Evolutionary conservation across 2,113 vertebrate species (phyloP).

Genomic region (Onychorhynchus coronatus): DNA sequence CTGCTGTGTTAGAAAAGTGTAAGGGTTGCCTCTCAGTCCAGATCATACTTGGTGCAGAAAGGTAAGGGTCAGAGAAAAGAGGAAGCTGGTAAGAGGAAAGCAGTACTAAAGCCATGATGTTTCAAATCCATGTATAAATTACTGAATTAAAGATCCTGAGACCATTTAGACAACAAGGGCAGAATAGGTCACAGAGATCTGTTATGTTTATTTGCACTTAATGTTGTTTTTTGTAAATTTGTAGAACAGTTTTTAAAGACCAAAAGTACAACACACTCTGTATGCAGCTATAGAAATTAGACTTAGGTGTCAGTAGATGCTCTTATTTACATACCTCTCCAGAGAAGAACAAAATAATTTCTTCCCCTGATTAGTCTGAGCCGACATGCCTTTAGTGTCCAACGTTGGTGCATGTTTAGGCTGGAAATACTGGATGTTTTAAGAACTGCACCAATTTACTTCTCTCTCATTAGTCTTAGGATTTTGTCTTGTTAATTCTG

Average conservation of each 20-base stretch:
- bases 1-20: neutral
- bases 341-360: neutral
- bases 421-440: neutral
- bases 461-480: neutral
- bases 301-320: neutral
- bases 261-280: neutral
- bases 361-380: neutral
- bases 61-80: neutral
- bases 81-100: neutral
- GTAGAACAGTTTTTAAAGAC: neutral
- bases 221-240: neutral
- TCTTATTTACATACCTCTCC: neutral
- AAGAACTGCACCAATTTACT: neutral
- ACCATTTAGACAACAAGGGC: neutral
- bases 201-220: neutral
- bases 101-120: neutral
- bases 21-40: neutral
- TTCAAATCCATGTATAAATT: neutral
- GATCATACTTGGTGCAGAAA: neutral
- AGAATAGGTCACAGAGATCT: neutral
- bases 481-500: neutral
- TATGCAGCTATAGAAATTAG: neutral
- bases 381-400: neutral
- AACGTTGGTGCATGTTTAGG: neutral
- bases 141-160: neutral